These are phyloP conservation scores for Epinotia ramella DNA, from an alignment of 2,888 invertebrate genomes.

Conservation along the genomic window DNA sequence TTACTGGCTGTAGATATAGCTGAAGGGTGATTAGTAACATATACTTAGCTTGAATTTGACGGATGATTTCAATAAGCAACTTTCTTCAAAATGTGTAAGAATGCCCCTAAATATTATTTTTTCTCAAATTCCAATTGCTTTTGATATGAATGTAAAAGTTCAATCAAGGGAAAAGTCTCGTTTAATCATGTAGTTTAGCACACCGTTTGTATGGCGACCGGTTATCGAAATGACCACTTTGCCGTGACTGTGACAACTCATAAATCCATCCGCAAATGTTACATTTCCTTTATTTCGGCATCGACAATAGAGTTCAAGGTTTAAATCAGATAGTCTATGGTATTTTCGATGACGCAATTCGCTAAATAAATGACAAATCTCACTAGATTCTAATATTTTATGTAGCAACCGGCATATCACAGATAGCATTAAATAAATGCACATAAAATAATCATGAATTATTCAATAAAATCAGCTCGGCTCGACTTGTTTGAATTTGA, in stretches of 20 bases:
- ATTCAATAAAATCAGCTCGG: background rate
- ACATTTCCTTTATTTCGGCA: slow-evolving; percentile 40
- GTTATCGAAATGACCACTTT: background rate
- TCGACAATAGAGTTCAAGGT: slow-evolving; percentile 33
- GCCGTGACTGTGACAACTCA: slow-evolving; percentile 7
- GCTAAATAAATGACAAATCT: slow-evolving; percentile 21
- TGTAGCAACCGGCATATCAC: background rate
- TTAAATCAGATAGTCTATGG: slow-evolving; percentile 13
- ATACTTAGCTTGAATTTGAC: background rate
- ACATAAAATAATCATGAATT: slow-evolving; percentile 11
- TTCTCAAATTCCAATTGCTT: background rate
- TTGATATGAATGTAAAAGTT: background rate
- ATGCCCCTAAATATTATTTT: too few relatives aligned
- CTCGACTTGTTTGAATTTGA: background rate
- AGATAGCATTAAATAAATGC: background rate
- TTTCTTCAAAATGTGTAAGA: too few relatives aligned
- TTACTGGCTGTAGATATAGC: too few relatives aligned
- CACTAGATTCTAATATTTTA: background rate
- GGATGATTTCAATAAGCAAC: background rate
- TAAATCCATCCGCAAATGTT: slow-evolving; percentile 24
- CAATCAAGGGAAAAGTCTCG: too few relatives aligned
- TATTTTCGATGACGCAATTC: slow-evolving; percentile 31
- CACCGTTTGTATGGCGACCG: slow-evolving; percentile 19
- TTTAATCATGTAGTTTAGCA: too few relatives aligned
- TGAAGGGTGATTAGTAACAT: background rate